Conservation (phyloP, 2,113 vertebrate genomes). For the Piprites chloris region DNA sequence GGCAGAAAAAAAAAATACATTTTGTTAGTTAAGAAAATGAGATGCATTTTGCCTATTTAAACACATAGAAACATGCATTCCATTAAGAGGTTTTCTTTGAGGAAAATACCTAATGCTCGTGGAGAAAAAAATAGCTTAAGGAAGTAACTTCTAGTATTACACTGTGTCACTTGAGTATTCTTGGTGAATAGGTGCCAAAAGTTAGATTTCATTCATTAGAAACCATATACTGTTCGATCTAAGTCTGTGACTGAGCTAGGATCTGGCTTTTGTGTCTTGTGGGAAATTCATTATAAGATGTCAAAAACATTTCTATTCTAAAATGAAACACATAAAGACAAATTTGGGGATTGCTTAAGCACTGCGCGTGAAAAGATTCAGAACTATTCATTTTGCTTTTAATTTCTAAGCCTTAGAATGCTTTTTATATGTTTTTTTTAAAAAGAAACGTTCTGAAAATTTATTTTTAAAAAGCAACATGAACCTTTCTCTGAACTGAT, state of each 20-base stretch:
- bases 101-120: background rate
- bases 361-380: background rate
- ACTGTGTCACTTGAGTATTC: background rate
- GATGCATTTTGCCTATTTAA: background rate
- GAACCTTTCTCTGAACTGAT: background rate
- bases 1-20: background rate
- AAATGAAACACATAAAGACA: background rate
- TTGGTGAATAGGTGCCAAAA: background rate
- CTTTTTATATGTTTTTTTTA: background rate
- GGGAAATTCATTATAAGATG: background rate
- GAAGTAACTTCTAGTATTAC: conserved; percentile 58
- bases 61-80: background rate
- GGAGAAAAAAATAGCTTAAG: background rate
- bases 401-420: background rate
- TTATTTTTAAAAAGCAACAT: background rate
- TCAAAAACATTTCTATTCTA: conserved; percentile 12
- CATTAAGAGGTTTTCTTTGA: background rate
- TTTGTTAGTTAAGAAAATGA: background rate
- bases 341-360: background rate
- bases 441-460: background rate
- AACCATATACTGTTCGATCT: background rate
- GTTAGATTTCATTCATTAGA: conserved; percentile 32
- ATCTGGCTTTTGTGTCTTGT: background rate
- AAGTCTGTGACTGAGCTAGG: background rate
- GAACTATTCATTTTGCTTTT: background rate